phyloP scores from a whole-genome alignment of 1,140 invertebrate species.

The Drosophila kurseongensis region DNA sequence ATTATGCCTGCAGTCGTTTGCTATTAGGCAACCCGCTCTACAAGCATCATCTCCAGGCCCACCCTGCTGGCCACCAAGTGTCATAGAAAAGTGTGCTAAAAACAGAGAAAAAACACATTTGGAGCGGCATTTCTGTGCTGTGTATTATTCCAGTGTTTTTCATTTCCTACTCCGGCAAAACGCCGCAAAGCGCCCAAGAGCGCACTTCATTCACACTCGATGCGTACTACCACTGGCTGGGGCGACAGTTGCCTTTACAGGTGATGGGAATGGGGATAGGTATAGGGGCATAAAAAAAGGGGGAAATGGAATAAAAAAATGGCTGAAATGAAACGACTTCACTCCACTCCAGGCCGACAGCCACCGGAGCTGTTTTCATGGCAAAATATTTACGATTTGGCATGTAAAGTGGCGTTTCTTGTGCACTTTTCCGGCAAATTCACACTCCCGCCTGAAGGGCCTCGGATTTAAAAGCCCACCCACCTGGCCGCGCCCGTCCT shows the following conservation, averaged over 20 bases:
- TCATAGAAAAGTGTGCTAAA: conserved; percentile 62
- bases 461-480: conserved; percentile 65
- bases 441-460: conserved; percentile 25
- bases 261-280: conserved; percentile 7
- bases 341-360: conserved; percentile 31
- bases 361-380: conserved; percentile 63
- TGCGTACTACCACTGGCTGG: conserved; percentile 55
- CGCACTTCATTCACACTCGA: conserved; percentile 81
- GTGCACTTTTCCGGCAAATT: conserved; percentile 74
- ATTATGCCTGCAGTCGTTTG: not conserved
- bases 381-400: conserved; percentile 82
- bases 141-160: conserved; percentile 53
- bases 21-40: conserved; percentile 49
- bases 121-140: conserved; percentile 59
- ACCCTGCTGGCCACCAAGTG: conserved; percentile 66
- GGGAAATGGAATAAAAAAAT: conserved; percentile 17
- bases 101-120: conserved; percentile 64
- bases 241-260: conserved; percentile 43
- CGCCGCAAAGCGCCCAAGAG: conserved; percentile 75
- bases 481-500: conserved; percentile 4
- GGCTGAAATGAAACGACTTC: conserved; percentile 35
- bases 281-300: no score
- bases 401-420: conserved; percentile 80
- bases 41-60: conserved; percentile 36
- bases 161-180: conserved; percentile 69